These are phyloP conservation scores for Balearica regulorum DNA, from an alignment of 2,797 vertebrate species.

Conservation along the genomic window DNA sequence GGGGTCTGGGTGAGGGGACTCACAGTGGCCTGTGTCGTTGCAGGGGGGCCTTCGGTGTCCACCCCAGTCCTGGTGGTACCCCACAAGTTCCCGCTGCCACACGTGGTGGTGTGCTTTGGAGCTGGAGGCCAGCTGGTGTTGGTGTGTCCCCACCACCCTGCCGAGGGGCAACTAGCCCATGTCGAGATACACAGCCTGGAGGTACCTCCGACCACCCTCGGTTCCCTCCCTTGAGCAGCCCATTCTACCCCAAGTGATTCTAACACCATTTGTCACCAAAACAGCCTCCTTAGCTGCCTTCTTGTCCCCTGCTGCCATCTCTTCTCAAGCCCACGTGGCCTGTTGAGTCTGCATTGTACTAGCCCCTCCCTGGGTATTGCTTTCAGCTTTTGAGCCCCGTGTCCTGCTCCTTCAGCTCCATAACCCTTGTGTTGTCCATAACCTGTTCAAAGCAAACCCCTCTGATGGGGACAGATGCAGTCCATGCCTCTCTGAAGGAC, in stretches of 20 bases:
- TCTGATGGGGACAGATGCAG: no score
- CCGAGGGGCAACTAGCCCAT: slow-evolving; percentile 71
- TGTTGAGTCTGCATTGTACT: fast-evolving
- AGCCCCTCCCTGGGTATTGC: neutral
- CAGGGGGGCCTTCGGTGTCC: slow-evolving; percentile 4
- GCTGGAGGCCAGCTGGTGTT: slow-evolving; percentile 84
- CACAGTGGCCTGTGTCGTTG: neutral
- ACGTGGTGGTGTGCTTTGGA: slow-evolving; percentile 81
- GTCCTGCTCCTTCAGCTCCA: neutral
- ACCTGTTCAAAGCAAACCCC: neutral
- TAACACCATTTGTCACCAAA: fast-evolving
- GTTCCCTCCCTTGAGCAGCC: neutral
- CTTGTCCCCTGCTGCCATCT: neutral
- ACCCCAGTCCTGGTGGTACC: slow-evolving; percentile 44
- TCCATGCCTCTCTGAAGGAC: neutral
- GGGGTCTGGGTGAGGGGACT: neutral
- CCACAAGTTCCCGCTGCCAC: slow-evolving; percentile 80
- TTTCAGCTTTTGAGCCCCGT: neutral
- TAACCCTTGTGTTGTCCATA: neutral
- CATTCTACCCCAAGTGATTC: no score
- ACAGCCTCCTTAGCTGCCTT: neutral
- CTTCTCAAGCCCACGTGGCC: neutral
- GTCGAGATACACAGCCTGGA: slow-evolving; percentile 88
- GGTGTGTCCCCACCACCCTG: slow-evolving; percentile 71
- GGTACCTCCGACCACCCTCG: slow-evolving; percentile 39